Conservation (phyloP, 2,113 vertebrate species). For the Pseudorhombus dupliciocellatus region DNA sequence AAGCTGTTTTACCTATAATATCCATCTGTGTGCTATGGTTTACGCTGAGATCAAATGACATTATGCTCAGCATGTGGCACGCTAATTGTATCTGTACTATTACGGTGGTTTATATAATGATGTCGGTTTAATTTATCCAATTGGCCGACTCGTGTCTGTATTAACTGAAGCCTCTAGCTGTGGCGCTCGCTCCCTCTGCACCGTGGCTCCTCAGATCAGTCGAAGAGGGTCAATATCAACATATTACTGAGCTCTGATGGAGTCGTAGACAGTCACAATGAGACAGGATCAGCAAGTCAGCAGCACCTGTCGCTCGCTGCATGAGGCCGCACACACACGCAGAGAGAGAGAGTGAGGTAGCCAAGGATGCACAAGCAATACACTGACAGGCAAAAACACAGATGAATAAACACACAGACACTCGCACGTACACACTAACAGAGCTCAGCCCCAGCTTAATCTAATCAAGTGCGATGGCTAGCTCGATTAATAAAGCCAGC, state of each 20-base stretch:
- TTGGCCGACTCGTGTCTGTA: conserved; percentile 47
- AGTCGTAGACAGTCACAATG: conserved; percentile 80
- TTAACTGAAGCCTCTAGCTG: conserved; percentile 51
- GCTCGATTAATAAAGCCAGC: conserved; percentile 91
- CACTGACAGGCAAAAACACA: conserved; percentile 57
- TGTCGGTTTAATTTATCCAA: conserved; percentile 58
- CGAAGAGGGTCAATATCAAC: conserved; percentile 79
- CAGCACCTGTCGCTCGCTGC: conserved; percentile 73
- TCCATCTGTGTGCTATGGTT: conserved; percentile 30
- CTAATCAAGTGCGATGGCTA: conserved; percentile 99
- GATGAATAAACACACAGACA: conserved; percentile 63
- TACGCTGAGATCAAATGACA: conserved; percentile 8
- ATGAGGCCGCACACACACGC: conserved; percentile 36
- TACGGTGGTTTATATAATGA: conserved; percentile 51
- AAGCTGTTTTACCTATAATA: conserved; percentile 25
- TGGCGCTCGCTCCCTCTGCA: conserved; percentile 10
- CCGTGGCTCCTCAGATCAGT: conserved; percentile 60
- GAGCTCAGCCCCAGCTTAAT: conserved; percentile 83
- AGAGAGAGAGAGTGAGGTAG: conserved; percentile 6
- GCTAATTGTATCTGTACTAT: conserved; percentile 49
- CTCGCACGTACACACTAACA: conserved; percentile 47
- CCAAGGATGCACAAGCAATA: conserved; percentile 40
- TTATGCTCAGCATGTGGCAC: conserved; percentile 17
- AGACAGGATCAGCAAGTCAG: conserved; percentile 81
- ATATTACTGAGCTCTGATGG: conserved; percentile 78